These are phyloP conservation scores for Cardiocondyla obscurior DNA, from an alignment of 1,140 invertebrate genomes.

Conservation along the genomic window DNA sequence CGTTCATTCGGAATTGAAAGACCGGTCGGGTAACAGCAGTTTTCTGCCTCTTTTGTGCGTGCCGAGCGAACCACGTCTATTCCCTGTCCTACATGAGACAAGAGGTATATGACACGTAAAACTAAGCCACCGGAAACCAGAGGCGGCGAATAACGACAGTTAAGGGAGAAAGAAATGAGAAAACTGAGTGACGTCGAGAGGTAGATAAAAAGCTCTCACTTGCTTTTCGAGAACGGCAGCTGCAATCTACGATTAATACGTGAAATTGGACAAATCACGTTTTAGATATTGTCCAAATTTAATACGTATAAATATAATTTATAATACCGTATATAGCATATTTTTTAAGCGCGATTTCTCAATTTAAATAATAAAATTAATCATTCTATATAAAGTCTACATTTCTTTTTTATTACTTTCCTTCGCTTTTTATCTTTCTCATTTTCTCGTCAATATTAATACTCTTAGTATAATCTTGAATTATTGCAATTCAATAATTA, in stretches of 20 bases:
- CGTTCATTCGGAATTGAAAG: neutral
- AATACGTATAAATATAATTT: neutral
- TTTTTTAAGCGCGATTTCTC: neutral
- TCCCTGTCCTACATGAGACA: neutral
- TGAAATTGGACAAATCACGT: neutral
- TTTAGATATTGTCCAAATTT: neutral
- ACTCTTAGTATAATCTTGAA: neutral
- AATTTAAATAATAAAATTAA: neutral
- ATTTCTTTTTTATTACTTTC: neutral
- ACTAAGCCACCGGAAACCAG: slow-evolving; percentile 8
- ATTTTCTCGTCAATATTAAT: neutral
- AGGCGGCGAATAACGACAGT: neutral
- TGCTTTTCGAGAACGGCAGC: neutral
- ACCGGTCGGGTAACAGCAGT: neutral
- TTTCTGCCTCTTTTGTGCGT: slow-evolving; percentile 18
- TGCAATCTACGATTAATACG: neutral
- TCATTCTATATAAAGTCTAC: neutral
- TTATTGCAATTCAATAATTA: neutral
- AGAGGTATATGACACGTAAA: slow-evolving; percentile 16
- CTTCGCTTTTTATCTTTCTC: neutral
- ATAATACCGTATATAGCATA: neutral
- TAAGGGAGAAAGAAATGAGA: neutral
- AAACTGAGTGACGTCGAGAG: neutral
- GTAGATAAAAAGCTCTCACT: slow-evolving; percentile 10
- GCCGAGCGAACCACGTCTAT: neutral